Evolutionary conservation across 2,113 vertebrate species (phyloP).

Genomic region (Speoplatyrhinus poulsoni): DNA sequence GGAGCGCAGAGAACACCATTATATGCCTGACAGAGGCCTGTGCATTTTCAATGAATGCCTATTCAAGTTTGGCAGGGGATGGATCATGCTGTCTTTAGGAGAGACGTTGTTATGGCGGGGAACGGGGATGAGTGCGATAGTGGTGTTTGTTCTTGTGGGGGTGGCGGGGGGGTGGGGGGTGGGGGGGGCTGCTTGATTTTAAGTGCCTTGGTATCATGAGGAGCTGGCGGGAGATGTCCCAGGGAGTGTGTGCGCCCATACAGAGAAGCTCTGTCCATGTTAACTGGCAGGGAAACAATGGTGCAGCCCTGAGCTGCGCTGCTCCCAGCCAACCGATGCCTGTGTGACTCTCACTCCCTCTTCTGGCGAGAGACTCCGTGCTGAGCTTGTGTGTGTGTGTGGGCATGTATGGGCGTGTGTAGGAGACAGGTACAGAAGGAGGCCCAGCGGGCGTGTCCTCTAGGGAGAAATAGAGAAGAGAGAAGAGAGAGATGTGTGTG

Average conservation of each 20-base stretch:
- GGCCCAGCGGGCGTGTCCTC: neutral
- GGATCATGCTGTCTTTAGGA: neutral
- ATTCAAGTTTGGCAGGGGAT: conserved; percentile 15
- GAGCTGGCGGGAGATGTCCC: conserved; percentile 76
- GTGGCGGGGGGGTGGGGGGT: too few species aligned
- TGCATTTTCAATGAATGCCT: conserved; percentile 5
- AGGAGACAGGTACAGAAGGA: neutral
- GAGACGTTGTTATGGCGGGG: neutral
- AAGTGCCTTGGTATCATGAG: conserved; percentile 60
- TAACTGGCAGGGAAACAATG: conserved; percentile 68
- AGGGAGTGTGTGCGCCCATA: conserved; percentile 58
- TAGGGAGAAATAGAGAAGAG: conserved; percentile 5
- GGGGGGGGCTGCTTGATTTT: conserved; percentile 24
- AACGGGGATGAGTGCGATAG: neutral
- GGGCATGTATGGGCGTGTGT: neutral
- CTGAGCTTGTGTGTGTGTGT: conserved; percentile 9
- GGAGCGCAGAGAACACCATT: conserved; percentile 15
- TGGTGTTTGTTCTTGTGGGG: neutral
- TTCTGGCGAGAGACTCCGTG: conserved; percentile 53
- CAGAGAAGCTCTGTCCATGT: conserved; percentile 74
- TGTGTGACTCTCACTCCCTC: conserved; percentile 62
- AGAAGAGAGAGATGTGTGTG: conserved; percentile 21
- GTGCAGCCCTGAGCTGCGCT: conserved; percentile 56
- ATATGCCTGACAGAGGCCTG: conserved; percentile 2
- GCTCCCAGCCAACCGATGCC: conserved; percentile 28